Conservation (phyloP, 2,888 invertebrate species). For the Macrosoma leucophasiata region DNA sequence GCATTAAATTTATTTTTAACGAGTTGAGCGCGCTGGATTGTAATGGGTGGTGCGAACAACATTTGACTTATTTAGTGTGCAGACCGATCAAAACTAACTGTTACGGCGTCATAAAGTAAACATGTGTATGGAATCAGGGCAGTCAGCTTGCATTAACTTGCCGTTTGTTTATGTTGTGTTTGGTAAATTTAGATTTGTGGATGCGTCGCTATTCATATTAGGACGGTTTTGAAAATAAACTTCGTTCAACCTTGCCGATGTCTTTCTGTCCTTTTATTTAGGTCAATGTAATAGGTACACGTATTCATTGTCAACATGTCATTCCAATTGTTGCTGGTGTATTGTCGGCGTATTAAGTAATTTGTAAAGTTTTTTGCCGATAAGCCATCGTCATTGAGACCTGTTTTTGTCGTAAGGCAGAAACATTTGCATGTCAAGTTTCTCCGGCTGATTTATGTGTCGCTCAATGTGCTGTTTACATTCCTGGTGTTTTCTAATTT, state of each 20-base stretch:
- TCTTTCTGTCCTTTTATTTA: conserved; percentile 60
- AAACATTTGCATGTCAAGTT: too few species aligned
- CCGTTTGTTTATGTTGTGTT: conserved; percentile 70
- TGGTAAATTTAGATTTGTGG: conserved; percentile 65
- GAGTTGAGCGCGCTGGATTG: conserved; percentile 33
- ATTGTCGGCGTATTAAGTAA: conserved; percentile 21
- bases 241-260: conserved; percentile 63
- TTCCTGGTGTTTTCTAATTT: too few species aligned
- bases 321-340: conserved; percentile 35
- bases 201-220: conserved; percentile 63
- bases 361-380: conserved; percentile 13
- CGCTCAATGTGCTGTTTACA: too few species aligned
- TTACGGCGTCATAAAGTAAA: conserved; percentile 45
- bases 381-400: conserved; percentile 2
- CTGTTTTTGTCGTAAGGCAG: too few species aligned
- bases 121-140: conserved; percentile 49
- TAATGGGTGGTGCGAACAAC: conserved; percentile 40
- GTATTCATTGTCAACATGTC: conserved; percentile 55
- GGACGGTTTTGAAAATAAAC: conserved; percentile 71
- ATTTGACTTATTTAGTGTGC: conserved; percentile 51
- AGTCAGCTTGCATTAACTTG: conserved; percentile 46
- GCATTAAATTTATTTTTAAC: conserved; percentile 57
- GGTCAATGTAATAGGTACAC: conserved; percentile 69
- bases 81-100: conserved; percentile 40
- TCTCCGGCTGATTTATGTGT: too few species aligned